Base-by-base conservation (phyloP, 2,113 vertebrate genomes). In the Axis porcinus region DNA sequence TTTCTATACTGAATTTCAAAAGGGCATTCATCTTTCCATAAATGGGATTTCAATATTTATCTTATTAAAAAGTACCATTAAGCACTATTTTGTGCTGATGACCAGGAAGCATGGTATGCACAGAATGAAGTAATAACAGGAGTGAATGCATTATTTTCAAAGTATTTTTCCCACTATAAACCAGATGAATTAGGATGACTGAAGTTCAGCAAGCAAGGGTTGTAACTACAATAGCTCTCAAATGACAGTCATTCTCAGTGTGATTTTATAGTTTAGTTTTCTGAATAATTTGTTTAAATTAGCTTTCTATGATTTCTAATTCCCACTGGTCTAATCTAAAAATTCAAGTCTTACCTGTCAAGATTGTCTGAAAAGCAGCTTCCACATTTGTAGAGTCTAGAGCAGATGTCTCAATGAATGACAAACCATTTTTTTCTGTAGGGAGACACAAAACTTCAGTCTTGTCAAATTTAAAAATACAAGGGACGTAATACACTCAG, bases 371-470 rank as follows among this genome's bases (percentile, higher is more conserved):
- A 98, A 99, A 99, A 97, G 99, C 99, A 91, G 98, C 99, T 99
- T 99, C 99, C 76, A 99, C 99, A 9, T 99, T 99, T 97, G 99
- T 99, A 36, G 99, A 99, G 93, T 99, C 99, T 98, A 99, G 96
- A 93, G 99, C 99, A 25, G 99, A 99, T 0, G 99, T 99, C 98
- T 99, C 99, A 50, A 99, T 99, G 97, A 99, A 99, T 91, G 99
- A 99, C 89, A 99, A 99, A 94, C 99, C 99, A 95, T 99, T 99
- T 98, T 99, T 99, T 98, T 99, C 99, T 99, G 99, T 78, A 96
- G 60, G 91, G 79, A 98, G 47, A 97, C 87, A 98, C 88, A 54
- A 98, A 96, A 85, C n/a, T 94, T 95, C 30, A 91, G 82, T 92
- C 60, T 95, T 58, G 21, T 87, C 30, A 91, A 93, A 60, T 90